These are phyloP conservation scores for Clarias batrachus DNA, from an alignment of 2,113 vertebrate genomes.

Conservation along the genomic window DNA sequence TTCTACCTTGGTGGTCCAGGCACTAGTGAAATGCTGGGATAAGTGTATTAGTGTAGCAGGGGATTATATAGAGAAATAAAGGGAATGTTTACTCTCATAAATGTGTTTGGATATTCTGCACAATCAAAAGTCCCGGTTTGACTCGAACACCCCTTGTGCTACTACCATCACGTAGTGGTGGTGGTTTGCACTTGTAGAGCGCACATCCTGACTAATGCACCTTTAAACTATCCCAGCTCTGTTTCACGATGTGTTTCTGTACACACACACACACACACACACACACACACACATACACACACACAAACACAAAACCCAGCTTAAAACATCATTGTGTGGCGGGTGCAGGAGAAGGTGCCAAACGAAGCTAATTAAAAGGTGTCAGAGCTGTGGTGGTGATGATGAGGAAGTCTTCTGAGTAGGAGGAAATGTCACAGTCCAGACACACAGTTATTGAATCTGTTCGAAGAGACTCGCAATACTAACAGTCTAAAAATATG, in stretches of 20 bases:
- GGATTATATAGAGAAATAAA: too few species aligned
- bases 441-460: not conserved
- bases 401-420: constrained; percentile 24
- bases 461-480: not conserved
- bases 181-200: not conserved
- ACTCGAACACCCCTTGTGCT: too few species aligned
- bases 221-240: not conserved
- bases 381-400: constrained; percentile 27
- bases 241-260: not conserved
- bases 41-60: too few species aligned
- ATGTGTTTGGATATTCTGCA: too few species aligned
- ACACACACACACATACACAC: not conserved
- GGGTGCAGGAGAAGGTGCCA: constrained; percentile 11
- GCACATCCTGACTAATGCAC: not conserved
- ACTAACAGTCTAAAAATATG: not conserved
- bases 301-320: not conserved
- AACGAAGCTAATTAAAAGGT: constrained; percentile 47
- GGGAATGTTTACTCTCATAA: too few species aligned
- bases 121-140: too few species aligned
- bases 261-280: not conserved
- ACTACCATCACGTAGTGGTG: not conserved
- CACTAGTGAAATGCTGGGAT: too few species aligned
- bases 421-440: not conserved
- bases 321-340: constrained; percentile 1
- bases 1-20: too few species aligned